Percentiles rank a stretch among this genome's conserved stretches.
phyloP scores from a whole-genome alignment of 1,140 invertebrate genomes.

The Magallana ariakensis region DNA sequence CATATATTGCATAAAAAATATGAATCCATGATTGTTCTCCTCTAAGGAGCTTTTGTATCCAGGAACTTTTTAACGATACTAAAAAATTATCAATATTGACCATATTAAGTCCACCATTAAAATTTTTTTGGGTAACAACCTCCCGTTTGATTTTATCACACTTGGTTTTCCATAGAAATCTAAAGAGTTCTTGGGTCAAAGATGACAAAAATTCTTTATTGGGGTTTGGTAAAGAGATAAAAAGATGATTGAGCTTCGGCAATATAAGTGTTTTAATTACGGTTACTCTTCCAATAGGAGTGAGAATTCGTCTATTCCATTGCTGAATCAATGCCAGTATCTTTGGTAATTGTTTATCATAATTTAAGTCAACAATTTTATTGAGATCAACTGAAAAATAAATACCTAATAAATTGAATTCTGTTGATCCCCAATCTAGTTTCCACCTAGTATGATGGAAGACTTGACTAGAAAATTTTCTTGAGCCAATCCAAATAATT shows the following conservation, averaged over 20 bases:
- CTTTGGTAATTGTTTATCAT: constrained; percentile 13
- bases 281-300: constrained; percentile 47
- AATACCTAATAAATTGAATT: constrained; percentile 38
- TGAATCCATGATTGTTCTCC: constrained; percentile 6
- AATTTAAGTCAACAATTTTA: constrained; percentile 23
- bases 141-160: constrained; percentile 33
- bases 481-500: constrained; percentile 13
- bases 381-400: constrained; percentile 41
- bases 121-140: background rate
- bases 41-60: constrained; percentile 40
- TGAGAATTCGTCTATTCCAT: constrained; percentile 46
- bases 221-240: constrained; percentile 42
- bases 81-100: constrained; percentile 1
- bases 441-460: constrained; percentile 34
- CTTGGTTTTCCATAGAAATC: constrained; percentile 46
- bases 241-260: constrained; percentile 46
- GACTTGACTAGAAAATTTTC: constrained; percentile 35
- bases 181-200: constrained; percentile 3
- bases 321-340: constrained; percentile 22
- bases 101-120: constrained; percentile 3
- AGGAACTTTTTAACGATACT: constrained; percentile 38
- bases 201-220: background rate
- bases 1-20: constrained; percentile 14
- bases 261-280: constrained; percentile 42
- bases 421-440: background rate